Evolutionary conservation across 2,888 invertebrate species (phyloP).

Genomic region (Drepana falcataria): DNA sequence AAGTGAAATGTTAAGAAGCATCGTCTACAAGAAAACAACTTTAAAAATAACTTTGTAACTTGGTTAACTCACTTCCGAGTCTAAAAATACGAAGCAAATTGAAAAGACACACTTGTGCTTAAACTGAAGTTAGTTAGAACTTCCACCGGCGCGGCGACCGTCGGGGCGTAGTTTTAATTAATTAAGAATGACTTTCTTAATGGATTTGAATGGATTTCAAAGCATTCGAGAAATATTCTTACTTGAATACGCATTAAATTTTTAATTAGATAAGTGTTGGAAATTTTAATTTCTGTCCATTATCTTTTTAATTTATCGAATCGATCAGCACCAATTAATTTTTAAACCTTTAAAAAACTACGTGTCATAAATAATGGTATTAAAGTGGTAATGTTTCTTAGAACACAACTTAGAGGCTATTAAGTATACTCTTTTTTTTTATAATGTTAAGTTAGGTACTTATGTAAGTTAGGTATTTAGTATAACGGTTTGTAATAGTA

Average conservation of each 20-base stretch:
- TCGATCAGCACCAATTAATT: too few species aligned
- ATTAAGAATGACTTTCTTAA: background rate
- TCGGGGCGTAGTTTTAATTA: slow-evolving; percentile 1
- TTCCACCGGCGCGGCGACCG: background rate
- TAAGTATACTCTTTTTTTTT: too few species aligned
- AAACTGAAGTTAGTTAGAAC: background rate
- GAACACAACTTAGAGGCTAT: too few species aligned
- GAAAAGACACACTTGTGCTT: background rate
- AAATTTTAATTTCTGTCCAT: too few species aligned
- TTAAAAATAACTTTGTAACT: background rate
- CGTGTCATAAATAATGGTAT: too few species aligned
- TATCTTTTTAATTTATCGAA: too few species aligned
- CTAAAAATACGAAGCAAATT: background rate
- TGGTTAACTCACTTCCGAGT: background rate
- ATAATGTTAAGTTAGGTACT: too few species aligned
- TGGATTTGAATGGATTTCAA: background rate
- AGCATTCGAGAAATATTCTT: background rate
- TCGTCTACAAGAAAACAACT: background rate
- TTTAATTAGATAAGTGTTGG: too few species aligned
- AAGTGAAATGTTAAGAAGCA: background rate
- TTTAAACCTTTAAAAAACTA: too few species aligned
- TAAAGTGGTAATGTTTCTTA: too few species aligned
- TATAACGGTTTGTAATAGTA: too few species aligned
- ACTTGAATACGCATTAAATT: background rate
- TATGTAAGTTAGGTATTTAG: too few species aligned